Evolutionary conservation across 1,140 invertebrate species (phyloP), one percentile per base, ranked within the genome.

Genomic region (Papilio xuthus): DNA sequence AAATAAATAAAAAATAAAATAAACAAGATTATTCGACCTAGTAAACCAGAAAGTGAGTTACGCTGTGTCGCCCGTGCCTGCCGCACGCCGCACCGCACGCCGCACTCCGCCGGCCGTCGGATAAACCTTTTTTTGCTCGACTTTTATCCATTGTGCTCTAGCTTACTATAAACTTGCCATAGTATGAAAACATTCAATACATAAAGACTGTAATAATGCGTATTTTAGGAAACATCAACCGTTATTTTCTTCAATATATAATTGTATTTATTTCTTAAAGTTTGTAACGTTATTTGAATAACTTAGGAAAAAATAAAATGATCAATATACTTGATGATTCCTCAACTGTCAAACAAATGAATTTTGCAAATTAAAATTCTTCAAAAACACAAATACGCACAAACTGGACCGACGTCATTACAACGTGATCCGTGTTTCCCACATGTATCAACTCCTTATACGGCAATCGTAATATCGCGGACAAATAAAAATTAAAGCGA

Each of bases 21-120:
- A 86, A 88, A 85, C 77, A 81, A 82, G 79, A 87, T 88, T 87
- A 89, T 89, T 90, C 86, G 91, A 90, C 89, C 91, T 84, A 92
- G 88, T 92, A 90, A 91, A 88, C 86, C 87, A 90, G 89, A 89
- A 91, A 90, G 85, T 86, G 80, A 83, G 73, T 79, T 82, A 75
- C 78, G 80, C 78, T 81, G 70, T 81, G 77, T 42, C 76, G 60
- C 60, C 60, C 26, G 60, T 32, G 60, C 60, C 56, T 15, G 60
- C 60, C 26, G 60, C 60, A 60, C 23, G 56, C 23, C 53, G n/a
- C 13, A 37, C 72, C 80, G 82, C 78, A 78, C 73, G 84, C 81
- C 84, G 84, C 83, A 44, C 42, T 83, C 80, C 82, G 84, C 83
- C 85, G 87, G 82, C 87, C 85, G 87, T 47, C 89, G 88, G 83